Evolutionary conservation across 2,113 vertebrate species (phyloP), one percentile per base, ranked within the genome.

Genomic region (Notechis scutatus): DNA sequence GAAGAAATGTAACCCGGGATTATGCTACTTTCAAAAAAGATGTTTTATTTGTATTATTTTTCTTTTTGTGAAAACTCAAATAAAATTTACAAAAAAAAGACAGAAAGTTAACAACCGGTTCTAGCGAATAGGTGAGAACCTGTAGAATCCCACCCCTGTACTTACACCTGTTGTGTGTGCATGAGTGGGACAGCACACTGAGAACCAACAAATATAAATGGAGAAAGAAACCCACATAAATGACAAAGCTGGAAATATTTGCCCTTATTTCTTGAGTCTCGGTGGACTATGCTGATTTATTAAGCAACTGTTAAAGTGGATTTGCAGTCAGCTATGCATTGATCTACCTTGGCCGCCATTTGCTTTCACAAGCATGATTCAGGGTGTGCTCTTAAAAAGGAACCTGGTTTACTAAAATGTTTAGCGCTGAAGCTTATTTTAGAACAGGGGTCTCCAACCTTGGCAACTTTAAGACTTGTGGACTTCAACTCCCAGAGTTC

Each of bases 191-290:
- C 10, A 64, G 61, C 26, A 64, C 26, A 64, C 61, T 29, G 69
- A 74, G 69, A 74, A 74, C n/a, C n/a, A 94, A 97, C 97, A 96
- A 94, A 90, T 94, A 95, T 97, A 97, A 98, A 96, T 96, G 95
- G 96, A 96, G 95, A 94, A 96, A 94, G 95, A 94, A 96, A 94
- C 95, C 96, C 96, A 96, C 96, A 95, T 97, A 97, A 98, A 98
- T 97, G 96, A 98, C 96, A 97, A 97, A 97, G 97, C 97, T 98
- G 97, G 97, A 97, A 93, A 95, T 94, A 96, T 96, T 93, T 94
- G 93, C 94, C 45, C 45, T 45, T 23, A 29, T 52, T 21, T 45
- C 47, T 0, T n/a, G 47, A 86, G 93, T 93, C 94, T 95, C 93
- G 87, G 90, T 61, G 57, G 95, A 93, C 95, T 95, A 94, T 85